phyloP scores from a whole-genome alignment of 2,113 vertebrate species.

The Cryptotis parvus region DNA sequence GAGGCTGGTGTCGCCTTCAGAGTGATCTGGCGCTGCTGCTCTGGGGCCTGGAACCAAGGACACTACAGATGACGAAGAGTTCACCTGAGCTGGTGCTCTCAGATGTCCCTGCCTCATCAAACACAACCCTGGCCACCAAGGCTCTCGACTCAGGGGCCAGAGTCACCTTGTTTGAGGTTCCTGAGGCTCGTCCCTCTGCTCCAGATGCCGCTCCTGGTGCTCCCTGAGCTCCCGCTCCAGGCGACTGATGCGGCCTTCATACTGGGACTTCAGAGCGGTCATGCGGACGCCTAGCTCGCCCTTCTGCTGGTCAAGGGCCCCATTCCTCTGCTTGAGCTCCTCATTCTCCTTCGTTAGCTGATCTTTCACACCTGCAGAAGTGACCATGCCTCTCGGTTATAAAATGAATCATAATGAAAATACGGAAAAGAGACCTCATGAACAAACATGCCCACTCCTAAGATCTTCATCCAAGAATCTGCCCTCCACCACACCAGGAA shows the following conservation, averaged over 20 bases:
- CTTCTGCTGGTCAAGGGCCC: slow-evolving; percentile 90
- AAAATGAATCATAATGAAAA: too few species aligned
- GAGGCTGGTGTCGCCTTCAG: slow-evolving; percentile 94
- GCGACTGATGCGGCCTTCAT: slow-evolving; percentile 95
- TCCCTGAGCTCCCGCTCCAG: slow-evolving; percentile 96
- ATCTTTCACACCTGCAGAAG: slow-evolving; percentile 90
- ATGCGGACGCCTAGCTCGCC: slow-evolving; percentile 96
- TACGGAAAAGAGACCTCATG: too few species aligned
- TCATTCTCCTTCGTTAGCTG: slow-evolving; percentile 95
- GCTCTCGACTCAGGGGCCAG: neutral
- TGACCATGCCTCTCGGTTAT: neutral
- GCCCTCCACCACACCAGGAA: too few species aligned
- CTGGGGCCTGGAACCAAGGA: slow-evolving; percentile 89
- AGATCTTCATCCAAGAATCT: too few species aligned
- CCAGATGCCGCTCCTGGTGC: slow-evolving; percentile 96
- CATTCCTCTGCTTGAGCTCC: slow-evolving; percentile 92
- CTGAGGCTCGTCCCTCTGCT: slow-evolving; percentile 94
- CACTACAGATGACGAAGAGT: neutral
- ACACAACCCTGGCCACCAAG: too few species aligned
- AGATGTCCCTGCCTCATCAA: too few species aligned
- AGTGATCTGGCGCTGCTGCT: slow-evolving; percentile 96
- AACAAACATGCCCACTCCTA: too few species aligned
- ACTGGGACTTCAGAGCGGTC: slow-evolving; percentile 96
- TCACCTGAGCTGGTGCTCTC: too few species aligned
- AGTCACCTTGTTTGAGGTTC: slow-evolving; percentile 94